phyloP scores from a whole-genome alignment of 2,797 vertebrate species.

The Mus spretus region DNA sequence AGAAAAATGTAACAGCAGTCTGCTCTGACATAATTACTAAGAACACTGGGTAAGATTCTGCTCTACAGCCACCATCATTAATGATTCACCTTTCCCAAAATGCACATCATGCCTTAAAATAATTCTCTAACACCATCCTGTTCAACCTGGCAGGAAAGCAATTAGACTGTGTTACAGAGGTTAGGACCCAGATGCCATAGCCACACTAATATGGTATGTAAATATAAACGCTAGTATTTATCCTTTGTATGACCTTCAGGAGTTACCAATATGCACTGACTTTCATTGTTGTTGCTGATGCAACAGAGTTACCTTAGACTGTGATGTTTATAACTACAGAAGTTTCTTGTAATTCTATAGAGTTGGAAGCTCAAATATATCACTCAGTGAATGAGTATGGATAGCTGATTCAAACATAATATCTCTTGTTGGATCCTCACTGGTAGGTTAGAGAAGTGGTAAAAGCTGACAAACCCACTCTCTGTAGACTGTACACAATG shows the following conservation, averaged over 20 bases:
- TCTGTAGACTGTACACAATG: not conserved
- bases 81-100: slow-evolving; percentile 53
- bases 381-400: not conserved
- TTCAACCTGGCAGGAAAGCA: not conserved
- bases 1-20: slow-evolving; percentile 12
- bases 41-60: slow-evolving; percentile 47
- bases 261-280: not conserved
- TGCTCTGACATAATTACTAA: slow-evolving; percentile 50
- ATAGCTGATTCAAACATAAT: not conserved
- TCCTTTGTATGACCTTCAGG: not conserved
- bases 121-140: not conserved
- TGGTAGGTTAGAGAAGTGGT: not conserved
- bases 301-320: not conserved
- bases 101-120: not conserved
- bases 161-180: not conserved
- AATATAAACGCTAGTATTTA: not conserved
- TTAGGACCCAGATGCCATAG: not conserved
- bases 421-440: not conserved
- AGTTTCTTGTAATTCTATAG: not conserved
- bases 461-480: not conserved
- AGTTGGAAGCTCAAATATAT: not conserved
- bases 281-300: not conserved
- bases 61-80: not conserved
- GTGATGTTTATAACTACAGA: not conserved
- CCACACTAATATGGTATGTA: not conserved